These are phyloP conservation scores for Limanda limanda DNA, from an alignment of 2,113 vertebrate species.

Conservation along the genomic window DNA sequence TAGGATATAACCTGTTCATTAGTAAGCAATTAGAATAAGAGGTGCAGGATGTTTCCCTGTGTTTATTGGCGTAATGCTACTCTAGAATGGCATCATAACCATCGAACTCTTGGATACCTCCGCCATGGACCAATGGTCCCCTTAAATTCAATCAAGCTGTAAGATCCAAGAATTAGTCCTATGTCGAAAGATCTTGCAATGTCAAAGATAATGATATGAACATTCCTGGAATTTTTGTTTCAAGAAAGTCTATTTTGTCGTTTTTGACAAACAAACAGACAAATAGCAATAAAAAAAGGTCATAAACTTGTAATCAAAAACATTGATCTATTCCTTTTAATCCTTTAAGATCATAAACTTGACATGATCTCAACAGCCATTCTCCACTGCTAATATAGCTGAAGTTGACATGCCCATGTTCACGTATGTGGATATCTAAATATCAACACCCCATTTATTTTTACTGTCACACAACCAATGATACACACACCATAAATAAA, in stretches of 20 bases:
- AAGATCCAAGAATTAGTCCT: too few relatives aligned
- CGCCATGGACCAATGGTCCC: too few relatives aligned
- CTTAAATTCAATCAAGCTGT: too few relatives aligned
- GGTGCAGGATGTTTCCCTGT: background rate
- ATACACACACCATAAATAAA: slow-evolving; percentile 52
- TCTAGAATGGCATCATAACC: background rate
- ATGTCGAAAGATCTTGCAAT: too few relatives aligned
- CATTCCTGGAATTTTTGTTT: too few relatives aligned
- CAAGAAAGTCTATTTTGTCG: too few relatives aligned
- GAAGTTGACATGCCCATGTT: slow-evolving; percentile 11
- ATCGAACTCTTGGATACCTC: background rate
- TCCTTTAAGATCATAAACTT: background rate
- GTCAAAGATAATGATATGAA: too few relatives aligned
- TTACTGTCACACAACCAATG: slow-evolving; percentile 19
- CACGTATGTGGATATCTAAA: slow-evolving; percentile 7
- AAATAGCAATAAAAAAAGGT: too few relatives aligned
- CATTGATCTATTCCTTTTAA: background rate
- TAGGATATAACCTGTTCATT: too few relatives aligned
- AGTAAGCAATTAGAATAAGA: too few relatives aligned
- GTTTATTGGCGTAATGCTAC: background rate
- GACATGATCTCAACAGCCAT: background rate
- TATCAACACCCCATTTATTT: slow-evolving; percentile 39
- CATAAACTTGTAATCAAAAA: background rate
- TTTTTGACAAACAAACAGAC: too few relatives aligned
- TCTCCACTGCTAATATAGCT: background rate